phyloP scores from a whole-genome alignment of 2,797 vertebrate genomes.

The Myotis daubentonii region DNA sequence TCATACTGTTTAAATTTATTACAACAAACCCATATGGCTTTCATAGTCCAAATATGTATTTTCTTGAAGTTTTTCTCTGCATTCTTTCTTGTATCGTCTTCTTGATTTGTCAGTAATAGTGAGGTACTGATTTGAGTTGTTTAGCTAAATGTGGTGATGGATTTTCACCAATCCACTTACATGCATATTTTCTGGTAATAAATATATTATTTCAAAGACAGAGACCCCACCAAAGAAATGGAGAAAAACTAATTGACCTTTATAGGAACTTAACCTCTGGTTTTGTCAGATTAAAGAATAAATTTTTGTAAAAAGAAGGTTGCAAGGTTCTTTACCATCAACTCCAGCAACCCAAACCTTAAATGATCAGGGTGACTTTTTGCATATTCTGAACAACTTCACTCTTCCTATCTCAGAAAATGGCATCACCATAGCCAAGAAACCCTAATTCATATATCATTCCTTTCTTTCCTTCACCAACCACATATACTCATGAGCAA shows the following conservation, averaged over 20 bases:
- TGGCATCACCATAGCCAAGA: neutral
- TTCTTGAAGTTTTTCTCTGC: neutral
- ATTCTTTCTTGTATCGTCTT: neutral
- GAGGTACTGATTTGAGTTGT: neutral
- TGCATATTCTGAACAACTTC: slow-evolving; percentile 1
- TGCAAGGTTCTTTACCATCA: neutral
- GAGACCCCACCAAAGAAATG: neutral
- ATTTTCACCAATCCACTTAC: neutral
- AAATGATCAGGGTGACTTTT: neutral
- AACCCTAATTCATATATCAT: neutral
- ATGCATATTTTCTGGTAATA: neutral
- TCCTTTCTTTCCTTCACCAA: neutral
- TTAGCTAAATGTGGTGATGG: neutral
- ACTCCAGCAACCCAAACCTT: neutral
- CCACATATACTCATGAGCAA: neutral
- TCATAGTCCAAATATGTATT: neutral
- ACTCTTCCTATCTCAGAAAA: neutral
- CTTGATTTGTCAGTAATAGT: neutral
- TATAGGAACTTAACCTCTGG: neutral
- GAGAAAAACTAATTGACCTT: neutral
- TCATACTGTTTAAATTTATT: neutral
- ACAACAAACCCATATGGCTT: neutral
- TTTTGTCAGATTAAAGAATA: neutral
- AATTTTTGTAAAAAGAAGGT: neutral
- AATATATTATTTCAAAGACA: neutral